phyloP scores from a whole-genome alignment of 1,140 invertebrate species.

The Neuroterus valhalla region DNA sequence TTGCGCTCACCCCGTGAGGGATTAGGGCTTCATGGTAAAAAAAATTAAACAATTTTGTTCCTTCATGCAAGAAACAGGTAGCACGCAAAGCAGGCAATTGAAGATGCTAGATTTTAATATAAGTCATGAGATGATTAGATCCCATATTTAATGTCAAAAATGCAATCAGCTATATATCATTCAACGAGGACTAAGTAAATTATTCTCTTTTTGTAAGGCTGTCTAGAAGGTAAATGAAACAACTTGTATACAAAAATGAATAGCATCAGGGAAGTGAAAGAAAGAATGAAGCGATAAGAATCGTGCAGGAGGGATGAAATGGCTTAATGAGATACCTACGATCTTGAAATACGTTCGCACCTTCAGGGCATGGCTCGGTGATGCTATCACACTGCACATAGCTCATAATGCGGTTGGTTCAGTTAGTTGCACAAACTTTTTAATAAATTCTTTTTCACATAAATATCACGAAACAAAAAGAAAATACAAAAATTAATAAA shows the following conservation, averaged over 20 bases:
- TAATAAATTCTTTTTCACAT: constrained; percentile 35
- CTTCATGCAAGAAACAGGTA: too few species aligned
- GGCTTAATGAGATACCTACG: constrained; percentile 55
- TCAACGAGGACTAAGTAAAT: background rate
- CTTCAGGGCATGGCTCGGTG: constrained; percentile 39
- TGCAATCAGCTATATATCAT: background rate
- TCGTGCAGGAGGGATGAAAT: constrained; percentile 36
- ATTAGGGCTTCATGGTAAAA: too few species aligned
- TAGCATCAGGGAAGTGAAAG: constrained; percentile 30
- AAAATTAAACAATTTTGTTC: too few species aligned
- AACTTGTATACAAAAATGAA: constrained; percentile 22
- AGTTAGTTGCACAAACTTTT: constrained; percentile 32
- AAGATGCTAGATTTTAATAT: too few species aligned
- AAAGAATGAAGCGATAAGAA: constrained; percentile 23
- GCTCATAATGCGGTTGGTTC: constrained; percentile 54
- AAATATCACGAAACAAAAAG: constrained; percentile 22
- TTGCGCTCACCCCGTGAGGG: too few species aligned
- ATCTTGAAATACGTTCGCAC: constrained; percentile 51
- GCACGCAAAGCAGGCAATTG: too few species aligned
- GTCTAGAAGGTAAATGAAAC: constrained; percentile 17
- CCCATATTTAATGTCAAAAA: background rate
- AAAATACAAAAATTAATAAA: background rate
- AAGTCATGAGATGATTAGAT: too few species aligned
- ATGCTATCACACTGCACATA: constrained; percentile 47
- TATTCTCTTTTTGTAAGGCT: constrained; percentile 13